These are phyloP conservation scores for Neosilurus hyrtlii DNA, from an alignment of 2,797 vertebrate species.

Conservation along the genomic window DNA sequence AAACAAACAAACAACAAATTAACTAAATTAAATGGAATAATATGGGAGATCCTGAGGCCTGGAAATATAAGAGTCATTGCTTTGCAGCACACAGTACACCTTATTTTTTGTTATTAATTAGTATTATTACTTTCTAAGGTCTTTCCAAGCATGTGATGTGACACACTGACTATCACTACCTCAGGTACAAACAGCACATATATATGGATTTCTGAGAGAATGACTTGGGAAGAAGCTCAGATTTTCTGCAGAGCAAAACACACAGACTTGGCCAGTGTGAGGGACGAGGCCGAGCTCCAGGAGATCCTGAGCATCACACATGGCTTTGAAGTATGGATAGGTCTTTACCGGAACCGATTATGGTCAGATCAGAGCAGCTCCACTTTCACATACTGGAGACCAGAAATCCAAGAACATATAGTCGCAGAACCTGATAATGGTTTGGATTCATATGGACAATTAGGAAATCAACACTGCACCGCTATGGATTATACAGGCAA, in stretches of 20 bases:
- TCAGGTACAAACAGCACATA: not conserved
- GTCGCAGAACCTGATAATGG: conserved; percentile 39
- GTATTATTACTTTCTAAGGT: not conserved
- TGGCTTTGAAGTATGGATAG: conserved; percentile 48
- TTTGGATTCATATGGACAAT: conserved; percentile 6
- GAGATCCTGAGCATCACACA: not conserved
- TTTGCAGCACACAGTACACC: not conserved
- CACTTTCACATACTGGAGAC: conserved; percentile 55
- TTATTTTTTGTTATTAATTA: not conserved
- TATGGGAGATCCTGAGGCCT: not conserved
- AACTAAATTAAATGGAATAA: not conserved
- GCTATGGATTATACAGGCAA: not conserved
- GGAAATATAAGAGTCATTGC: not conserved
- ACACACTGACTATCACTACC: not conserved
- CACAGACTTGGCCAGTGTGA: conserved; percentile 55
- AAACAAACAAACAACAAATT: not conserved
- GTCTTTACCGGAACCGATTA: conserved; percentile 55
- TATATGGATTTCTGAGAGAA: not conserved
- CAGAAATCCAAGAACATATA: accelerated
- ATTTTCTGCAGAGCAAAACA: conserved; percentile 37
- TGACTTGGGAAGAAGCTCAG: conserved; percentile 21
- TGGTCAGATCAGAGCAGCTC: conserved; percentile 57
- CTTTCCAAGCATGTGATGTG: not conserved
- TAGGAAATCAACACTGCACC: conserved; percentile 29
- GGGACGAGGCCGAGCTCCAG: conserved; percentile 27